A percentile compares a stretch with the other conserved stretches of the same genome.
Evolutionary conservation across 2,888 invertebrate genomes (phyloP).

Genomic region (Lagria hirta): DNA sequence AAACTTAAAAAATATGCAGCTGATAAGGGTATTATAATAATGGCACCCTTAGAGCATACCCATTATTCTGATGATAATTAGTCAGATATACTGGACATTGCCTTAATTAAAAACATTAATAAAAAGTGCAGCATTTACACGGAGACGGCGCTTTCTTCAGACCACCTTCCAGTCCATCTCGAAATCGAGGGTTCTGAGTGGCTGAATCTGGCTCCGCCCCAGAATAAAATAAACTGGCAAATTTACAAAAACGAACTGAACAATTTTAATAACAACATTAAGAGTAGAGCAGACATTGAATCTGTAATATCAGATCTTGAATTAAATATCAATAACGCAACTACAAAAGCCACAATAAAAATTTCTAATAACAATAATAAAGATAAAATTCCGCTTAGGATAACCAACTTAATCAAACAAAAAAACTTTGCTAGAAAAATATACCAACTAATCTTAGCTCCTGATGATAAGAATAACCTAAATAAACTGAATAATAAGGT

Average conservation of each 20-base stretch:
- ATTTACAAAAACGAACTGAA: not conserved
- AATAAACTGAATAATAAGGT: slow-evolving; percentile 6
- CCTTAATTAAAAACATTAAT: not conserved
- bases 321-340: not conserved
- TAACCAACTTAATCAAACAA: slow-evolving; percentile 1
- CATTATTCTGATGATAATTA: not conserved
- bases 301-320: not conserved
- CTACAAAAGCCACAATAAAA: not conserved
- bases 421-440: slow-evolving; percentile 8
- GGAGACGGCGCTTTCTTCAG: not conserved
- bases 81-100: not conserved
- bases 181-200: not conserved
- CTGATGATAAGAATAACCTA: slow-evolving; percentile 7
- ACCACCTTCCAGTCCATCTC: no score
- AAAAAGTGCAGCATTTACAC: not conserved
- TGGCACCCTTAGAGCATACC: not conserved
- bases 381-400: not conserved
- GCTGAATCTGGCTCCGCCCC: not conserved
- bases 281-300: not conserved
- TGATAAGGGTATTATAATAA: not conserved
- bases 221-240: not conserved
- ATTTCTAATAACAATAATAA: not conserved
- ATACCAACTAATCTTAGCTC: slow-evolving; percentile 7
- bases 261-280: not conserved
- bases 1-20: not conserved